These are phyloP conservation scores for Aphelenchoides avenae DNA, from an alignment of 1,140 invertebrate genomes.

Conservation along the genomic window DNA sequence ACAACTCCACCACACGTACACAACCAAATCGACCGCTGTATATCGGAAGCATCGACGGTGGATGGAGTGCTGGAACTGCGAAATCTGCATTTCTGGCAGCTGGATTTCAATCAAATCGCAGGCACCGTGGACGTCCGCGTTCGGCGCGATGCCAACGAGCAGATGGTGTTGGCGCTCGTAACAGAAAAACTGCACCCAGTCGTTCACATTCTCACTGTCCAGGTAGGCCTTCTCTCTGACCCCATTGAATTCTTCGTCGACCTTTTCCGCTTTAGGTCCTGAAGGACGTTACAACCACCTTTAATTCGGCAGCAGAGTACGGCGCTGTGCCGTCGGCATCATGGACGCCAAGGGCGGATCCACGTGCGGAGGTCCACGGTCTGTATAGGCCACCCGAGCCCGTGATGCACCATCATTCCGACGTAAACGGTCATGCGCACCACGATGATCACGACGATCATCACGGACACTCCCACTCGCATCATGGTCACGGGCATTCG, in stretches of 20 bases:
- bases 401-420: slow-evolving; percentile 5
- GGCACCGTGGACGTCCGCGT: slow-evolving; percentile 60
- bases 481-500: slow-evolving; percentile 7
- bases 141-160: slow-evolving; percentile 68
- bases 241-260: neutral
- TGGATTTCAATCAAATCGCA: slow-evolving; percentile 66
- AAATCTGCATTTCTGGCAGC: slow-evolving; percentile 71
- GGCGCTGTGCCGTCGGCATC: slow-evolving; percentile 11
- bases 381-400: slow-evolving; percentile 5
- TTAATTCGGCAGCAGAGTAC: neutral
- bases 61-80: slow-evolving; percentile 71
- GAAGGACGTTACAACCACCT: slow-evolving; percentile 29
- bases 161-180: slow-evolving; percentile 67
- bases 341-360: too few relatives aligned
- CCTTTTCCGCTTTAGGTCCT: slow-evolving; percentile 18
- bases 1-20: slow-evolving; percentile 53
- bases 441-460: neutral
- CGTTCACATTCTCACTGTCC: slow-evolving; percentile 65
- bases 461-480: slow-evolving; percentile 13
- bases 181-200: slow-evolving; percentile 66
- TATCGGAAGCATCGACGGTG: slow-evolving; percentile 66
- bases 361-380: too few relatives aligned
- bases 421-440: neutral
- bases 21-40: slow-evolving; percentile 55
- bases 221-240: slow-evolving; percentile 19